These are phyloP conservation scores for Pseudanteris insignis DNA, from an alignment of 2,888 invertebrate genomes.

Conservation along the genomic window DNA sequence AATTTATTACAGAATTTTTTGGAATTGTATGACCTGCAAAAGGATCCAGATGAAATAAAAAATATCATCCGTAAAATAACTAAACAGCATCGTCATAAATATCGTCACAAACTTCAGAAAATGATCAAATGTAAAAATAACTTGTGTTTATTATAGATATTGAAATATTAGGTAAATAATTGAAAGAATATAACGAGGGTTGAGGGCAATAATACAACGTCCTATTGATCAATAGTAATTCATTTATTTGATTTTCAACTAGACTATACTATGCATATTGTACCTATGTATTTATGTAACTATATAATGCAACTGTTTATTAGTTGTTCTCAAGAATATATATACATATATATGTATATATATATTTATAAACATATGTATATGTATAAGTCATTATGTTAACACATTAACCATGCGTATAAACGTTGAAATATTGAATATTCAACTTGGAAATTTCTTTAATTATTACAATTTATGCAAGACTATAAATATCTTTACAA, in stretches of 20 bases:
- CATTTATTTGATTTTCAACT: slow-evolving; percentile 53
- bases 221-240: slow-evolving; percentile 42
- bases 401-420: slow-evolving; percentile 55
- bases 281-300: slow-evolving; percentile 49
- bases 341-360: slow-evolving; percentile 13
- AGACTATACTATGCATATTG: slow-evolving; percentile 55
- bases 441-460: neutral
- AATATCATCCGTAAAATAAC: slow-evolving; percentile 69
- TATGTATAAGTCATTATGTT: slow-evolving; percentile 43
- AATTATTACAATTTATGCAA: slow-evolving; percentile 6
- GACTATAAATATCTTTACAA: no score
- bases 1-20: slow-evolving; percentile 70
- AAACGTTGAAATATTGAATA: slow-evolving; percentile 51
- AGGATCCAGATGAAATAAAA: slow-evolving; percentile 77
- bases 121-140: slow-evolving; percentile 5
- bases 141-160: slow-evolving; percentile 2
- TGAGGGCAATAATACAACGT: neutral
- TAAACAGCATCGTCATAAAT: slow-evolving; percentile 44
- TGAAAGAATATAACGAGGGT: neutral
- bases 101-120: slow-evolving; percentile 28
- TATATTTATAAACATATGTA: slow-evolving; percentile 13
- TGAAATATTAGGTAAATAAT: no score
- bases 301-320: slow-evolving; percentile 42
- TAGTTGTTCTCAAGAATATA: slow-evolving; percentile 30
- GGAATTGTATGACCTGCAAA: slow-evolving; percentile 79